Evolutionary conservation across 2,888 invertebrate genomes (phyloP).

Genomic region (Cheilosia scutellata): DNA sequence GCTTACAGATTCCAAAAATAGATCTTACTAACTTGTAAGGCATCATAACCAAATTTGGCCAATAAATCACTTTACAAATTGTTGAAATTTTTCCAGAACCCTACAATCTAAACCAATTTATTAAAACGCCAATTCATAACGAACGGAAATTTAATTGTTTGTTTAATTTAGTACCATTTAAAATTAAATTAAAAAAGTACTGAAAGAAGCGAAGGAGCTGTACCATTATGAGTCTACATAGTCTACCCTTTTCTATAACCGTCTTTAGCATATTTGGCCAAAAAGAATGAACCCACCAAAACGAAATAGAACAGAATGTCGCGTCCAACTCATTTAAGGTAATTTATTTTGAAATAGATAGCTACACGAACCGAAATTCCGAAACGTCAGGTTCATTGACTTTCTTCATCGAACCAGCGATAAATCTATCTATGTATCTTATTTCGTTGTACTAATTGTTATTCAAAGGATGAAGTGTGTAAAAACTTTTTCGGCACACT

Average conservation of each 20-base stretch:
- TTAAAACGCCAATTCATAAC: slow-evolving; percentile 49
- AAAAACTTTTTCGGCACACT: slow-evolving; percentile 61
- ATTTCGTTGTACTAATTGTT: slow-evolving; percentile 39
- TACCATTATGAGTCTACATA: background rate
- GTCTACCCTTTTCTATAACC: background rate
- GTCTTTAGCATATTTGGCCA: slow-evolving; percentile 8
- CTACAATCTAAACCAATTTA: background rate
- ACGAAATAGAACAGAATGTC: slow-evolving; percentile 34
- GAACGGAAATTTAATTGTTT: slow-evolving; percentile 49
- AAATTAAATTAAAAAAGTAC: slow-evolving; percentile 39
- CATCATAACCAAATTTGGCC: background rate
- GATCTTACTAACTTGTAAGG: too few species aligned
- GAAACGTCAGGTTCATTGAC: slow-evolving; percentile 56
- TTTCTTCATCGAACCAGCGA: slow-evolving; percentile 28
- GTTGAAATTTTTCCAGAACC: background rate
- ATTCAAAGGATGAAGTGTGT: slow-evolving; percentile 47
- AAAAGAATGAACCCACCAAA: slow-evolving; percentile 12
- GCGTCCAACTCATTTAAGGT: slow-evolving; percentile 21
- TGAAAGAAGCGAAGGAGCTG: background rate
- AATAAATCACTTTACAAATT: slow-evolving; percentile 6
- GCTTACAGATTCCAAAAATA: too few species aligned
- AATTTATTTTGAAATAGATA: slow-evolving; percentile 51
- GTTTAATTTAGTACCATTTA: slow-evolving; percentile 53
- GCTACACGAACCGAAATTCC: slow-evolving; percentile 47
- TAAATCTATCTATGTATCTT: background rate